Base-by-base conservation (phyloP, 2,888 invertebrate genomes). In the Cosmia pyralina region DNA sequence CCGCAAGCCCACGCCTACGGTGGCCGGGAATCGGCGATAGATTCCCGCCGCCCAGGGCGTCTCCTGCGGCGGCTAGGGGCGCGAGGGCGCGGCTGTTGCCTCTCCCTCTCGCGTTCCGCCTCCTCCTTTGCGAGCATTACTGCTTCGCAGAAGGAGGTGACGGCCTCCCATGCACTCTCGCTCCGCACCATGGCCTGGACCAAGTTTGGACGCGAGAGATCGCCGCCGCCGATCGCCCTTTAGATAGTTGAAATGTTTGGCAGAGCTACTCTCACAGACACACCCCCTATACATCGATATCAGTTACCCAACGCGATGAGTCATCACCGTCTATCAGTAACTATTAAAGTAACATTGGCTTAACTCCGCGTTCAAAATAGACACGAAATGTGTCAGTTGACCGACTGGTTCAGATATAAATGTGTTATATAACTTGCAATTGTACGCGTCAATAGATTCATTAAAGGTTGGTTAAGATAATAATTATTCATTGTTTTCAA, bases 371-470 rank as follows among this genome's bases (percentile, higher is more conserved):
- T 66, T 69, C 17, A 48, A 84, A 85, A 85, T 85, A 85, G 81
- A 76, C 53, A 15, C 46, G 66, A 66, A 67, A 65, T 66, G 81
- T 82, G 86, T 77, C 84, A 84, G 78, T 66, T 34, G 80, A 78
- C 79, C 82, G 65, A 73, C 67, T 82, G 72, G 79, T 77, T 71
- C 73, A 69, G 52, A 69, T 84, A 82, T 83, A 83, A 85, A 65
- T 75, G 50, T 41, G 68, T 87, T 87, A 79, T 82, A 69, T 82
- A 87, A 86, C 28, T 22, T 65, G 63, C 63, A 28, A 48, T 75
- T 68, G 66, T 48, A 44, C 48, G 17, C 41, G 57, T 75, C 60
- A 83, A 75, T 79, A 83, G 68, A 73, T 68, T 65, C 46, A 73
- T 65, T 82, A 82, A 28, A 68, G 52, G 22, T 82, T 60, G 38